phyloP scores from a whole-genome alignment of 2,888 invertebrate genomes.

The Tenthredo amoena region DNA sequence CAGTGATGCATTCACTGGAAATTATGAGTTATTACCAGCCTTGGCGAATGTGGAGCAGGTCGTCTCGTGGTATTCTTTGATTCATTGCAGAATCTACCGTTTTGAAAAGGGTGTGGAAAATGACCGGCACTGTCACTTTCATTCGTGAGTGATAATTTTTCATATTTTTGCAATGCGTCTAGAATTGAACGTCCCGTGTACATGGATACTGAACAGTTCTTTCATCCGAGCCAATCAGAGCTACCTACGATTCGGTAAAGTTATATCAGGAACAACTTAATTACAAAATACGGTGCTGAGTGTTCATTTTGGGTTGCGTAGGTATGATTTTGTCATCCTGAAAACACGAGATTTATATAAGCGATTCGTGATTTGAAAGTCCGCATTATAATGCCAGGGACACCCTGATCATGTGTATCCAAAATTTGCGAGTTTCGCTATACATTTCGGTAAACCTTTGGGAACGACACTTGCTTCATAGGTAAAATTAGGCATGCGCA shows the following conservation, averaged over 20 bases:
- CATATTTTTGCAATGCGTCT: not conserved
- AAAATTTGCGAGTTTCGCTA: not conserved
- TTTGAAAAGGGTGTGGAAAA: not conserved
- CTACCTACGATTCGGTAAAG: not conserved
- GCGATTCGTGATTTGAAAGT: not conserved
- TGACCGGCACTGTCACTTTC: not conserved
- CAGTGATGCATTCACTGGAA: conserved; percentile 42
- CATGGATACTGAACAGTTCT: not conserved
- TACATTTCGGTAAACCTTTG: not conserved
- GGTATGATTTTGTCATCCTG: not conserved
- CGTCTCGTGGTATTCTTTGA: conserved; percentile 34
- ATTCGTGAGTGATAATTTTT: not conserved
- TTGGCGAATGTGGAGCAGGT: conserved; percentile 36
- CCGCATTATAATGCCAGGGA: not conserved
- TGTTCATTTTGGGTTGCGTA: not conserved
- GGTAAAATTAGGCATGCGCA: not conserved
- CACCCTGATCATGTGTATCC: not conserved
- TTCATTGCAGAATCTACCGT: conserved; percentile 1
- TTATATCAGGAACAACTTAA: not conserved
- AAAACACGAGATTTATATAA: not conserved
- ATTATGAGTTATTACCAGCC: conserved; percentile 47
- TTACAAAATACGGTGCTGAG: not conserved
- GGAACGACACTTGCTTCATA: not conserved
- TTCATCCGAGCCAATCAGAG: not conserved
- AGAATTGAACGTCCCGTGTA: not conserved